A percentile compares a stretch with the other conserved stretches of the same genome.
Evolutionary conservation across 2,797 vertebrate species (phyloP).

Genomic region (Tadarida brasiliensis): DNA sequence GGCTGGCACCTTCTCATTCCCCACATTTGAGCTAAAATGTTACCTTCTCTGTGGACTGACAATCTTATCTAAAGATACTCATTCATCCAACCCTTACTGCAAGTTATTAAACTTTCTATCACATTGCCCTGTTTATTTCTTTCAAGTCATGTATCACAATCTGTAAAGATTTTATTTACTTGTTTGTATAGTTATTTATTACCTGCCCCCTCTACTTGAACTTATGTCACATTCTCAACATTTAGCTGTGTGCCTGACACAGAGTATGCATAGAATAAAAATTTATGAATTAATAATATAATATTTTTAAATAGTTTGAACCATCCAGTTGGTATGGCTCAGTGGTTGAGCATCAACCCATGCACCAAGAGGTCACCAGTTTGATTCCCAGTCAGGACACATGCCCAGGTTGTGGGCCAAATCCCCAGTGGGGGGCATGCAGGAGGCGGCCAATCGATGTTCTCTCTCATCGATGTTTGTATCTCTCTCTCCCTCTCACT

Average conservation of each 20-base stretch:
- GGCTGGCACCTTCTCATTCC: neutral
- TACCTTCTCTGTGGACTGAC: neutral
- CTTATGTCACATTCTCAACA: neutral
- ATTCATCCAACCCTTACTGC: neutral
- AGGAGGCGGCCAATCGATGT: too few relatives aligned
- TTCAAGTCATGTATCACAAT: neutral
- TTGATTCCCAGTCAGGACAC: too few relatives aligned
- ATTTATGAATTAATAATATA: neutral
- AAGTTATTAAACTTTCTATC: neutral
- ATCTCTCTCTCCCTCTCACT: too few relatives aligned
- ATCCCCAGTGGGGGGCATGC: too few relatives aligned
- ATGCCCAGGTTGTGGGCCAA: too few relatives aligned
- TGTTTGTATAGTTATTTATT: neutral
- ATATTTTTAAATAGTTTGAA: neutral
- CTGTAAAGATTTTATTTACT: neutral
- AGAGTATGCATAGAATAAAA: neutral
- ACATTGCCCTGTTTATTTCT: neutral
- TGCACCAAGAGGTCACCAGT: too few relatives aligned
- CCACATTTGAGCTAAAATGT: neutral
- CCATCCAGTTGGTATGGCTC: too few relatives aligned
- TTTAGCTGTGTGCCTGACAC: neutral
- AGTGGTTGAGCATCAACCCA: too few relatives aligned
- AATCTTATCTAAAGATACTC: neutral
- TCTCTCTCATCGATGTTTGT: too few relatives aligned
- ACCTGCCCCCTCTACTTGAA: neutral